These are phyloP conservation scores for Bradypus variegatus DNA, from an alignment of 2,797 vertebrate species.

Conservation along the genomic window DNA sequence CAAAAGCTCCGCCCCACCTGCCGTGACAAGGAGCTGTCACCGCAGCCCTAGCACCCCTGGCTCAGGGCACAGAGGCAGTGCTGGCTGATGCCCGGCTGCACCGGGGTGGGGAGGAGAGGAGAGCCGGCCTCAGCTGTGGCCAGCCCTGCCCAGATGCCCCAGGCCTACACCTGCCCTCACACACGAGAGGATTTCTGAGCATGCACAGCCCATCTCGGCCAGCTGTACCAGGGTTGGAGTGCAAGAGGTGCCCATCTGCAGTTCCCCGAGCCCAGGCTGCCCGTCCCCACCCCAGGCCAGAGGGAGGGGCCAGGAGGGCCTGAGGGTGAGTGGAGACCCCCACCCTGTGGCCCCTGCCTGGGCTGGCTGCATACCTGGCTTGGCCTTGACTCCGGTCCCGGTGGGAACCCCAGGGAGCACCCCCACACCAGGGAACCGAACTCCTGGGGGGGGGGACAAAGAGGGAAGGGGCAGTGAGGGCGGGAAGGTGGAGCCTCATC, in stretches of 20 bases:
- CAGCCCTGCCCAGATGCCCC: not conserved
- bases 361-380: slow-evolving; percentile 80
- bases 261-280: not conserved
- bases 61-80: fast-evolving
- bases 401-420: slow-evolving; percentile 93
- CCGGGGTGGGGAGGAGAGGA: fast-evolving
- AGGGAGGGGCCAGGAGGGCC: not conserved
- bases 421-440: slow-evolving; percentile 78
- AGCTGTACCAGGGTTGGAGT: not conserved
- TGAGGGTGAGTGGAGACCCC: not conserved
- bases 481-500: fast-evolving
- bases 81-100: not conserved
- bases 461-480: not conserved
- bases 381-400: slow-evolving; percentile 85
- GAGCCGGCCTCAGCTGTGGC: too few relatives aligned
- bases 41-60: fast-evolving
- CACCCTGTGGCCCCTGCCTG: not conserved
- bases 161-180: not conserved
- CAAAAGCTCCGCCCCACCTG: slow-evolving; percentile 74
- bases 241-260: not conserved
- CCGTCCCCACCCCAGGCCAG: fast-evolving
- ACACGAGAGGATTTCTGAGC: not conserved
- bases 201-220: not conserved
- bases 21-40: not conserved
- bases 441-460: slow-evolving; percentile 57